These are phyloP conservation scores for Heliocidaris erythrogramma DNA, from an alignment of 35 echinoderm and acorn worm species.

Conservation along the genomic window DNA sequence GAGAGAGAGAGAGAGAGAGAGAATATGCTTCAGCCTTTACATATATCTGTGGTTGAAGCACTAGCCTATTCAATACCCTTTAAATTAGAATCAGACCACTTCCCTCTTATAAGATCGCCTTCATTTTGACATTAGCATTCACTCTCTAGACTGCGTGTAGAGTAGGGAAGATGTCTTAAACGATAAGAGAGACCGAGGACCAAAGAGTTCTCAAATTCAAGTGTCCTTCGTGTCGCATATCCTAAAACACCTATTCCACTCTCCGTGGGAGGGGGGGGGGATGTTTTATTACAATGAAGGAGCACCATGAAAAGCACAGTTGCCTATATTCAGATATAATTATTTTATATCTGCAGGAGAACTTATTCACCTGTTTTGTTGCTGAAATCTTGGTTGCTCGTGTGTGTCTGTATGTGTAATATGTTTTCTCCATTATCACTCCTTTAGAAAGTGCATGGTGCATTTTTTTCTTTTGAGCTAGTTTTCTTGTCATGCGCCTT, in stretches of 20 bases:
- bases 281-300: neutral
- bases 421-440: no score
- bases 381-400: no score
- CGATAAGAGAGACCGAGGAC: neutral
- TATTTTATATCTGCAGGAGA: no score
- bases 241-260: neutral
- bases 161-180: neutral
- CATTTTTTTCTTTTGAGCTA: no score
- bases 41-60: neutral
- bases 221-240: neutral
- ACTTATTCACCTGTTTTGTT: no score
- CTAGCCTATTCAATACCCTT: neutral
- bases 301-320: neutral
- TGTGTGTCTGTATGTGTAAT: no score
- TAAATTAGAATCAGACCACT: neutral
- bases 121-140: neutral
- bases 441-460: no score
- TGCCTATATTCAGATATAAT: no score
- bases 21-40: neutral
- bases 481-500: no score
- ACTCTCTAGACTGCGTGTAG: neutral
- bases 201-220: conserved; percentile 18
- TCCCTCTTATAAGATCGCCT: neutral
- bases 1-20: neutral
- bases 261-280: neutral